Base-by-base conservation (phyloP, 2,888 invertebrate species). In the Epistrophe eligans region DNA sequence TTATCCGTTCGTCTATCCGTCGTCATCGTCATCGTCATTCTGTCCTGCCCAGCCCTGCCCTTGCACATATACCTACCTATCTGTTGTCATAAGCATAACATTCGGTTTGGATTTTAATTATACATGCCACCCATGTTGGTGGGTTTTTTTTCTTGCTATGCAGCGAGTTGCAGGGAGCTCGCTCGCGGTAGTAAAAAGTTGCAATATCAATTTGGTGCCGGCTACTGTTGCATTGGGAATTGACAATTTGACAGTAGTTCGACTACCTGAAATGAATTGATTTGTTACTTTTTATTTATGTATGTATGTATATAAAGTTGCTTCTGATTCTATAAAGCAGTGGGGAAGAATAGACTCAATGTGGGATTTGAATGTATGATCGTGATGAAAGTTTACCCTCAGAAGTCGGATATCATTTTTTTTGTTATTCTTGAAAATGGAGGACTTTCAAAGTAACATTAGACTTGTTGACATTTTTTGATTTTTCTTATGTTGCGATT, bases 241-340 rank as follows among this genome's bases (percentile, higher is more conserved):
- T 81, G 81, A 81, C 85, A 85, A 70, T 85, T 77, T 85, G 85
- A 85, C 85, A 85, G 85, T 67, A 55, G 50, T 52, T 52, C n/a
- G 84, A 52, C 52, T 67, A 73, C 66, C 45, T 50, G 38, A 13
- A 58, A 64, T 64, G 55, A 73, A 77, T 81, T 77, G 84, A 80
- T 66, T 77, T 84, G 80, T 80, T 55, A 72, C 67, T 35, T 77
- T 64, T 38, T 70, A 55, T 80, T 60, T 62, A 52, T 64, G 17
- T 66, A 13, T 64, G 38, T 70, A 55, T 80, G 52, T 62, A 52
- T 64, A 32, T 66, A 13, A 2, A 15, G 45, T n/a, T 43, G 45
- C 28, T 35, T 11, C 52, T 52, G 38, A 15, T n/a, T n/a, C 24
- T 24, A 8, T 9, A 17, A 40, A n/a, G 15, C 15, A 10, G 15